A percentile compares a stretch with the other conserved stretches of the same genome.
Evolutionary conservation across 2,888 invertebrate species (phyloP).

Genomic region (Blomia tropicalis): DNA sequence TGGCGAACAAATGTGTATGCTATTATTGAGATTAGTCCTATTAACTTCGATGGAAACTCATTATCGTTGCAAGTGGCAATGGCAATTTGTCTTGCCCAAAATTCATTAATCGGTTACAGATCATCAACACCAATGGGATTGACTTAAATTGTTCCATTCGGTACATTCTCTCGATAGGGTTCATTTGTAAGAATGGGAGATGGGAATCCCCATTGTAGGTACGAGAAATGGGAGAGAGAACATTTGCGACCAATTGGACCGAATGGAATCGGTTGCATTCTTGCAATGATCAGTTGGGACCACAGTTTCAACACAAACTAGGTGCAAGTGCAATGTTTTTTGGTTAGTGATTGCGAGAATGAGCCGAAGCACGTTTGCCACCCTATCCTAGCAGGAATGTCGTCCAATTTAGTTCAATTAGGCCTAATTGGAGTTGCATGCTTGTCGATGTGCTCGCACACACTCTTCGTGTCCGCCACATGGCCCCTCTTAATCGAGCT

Average conservation of each 20-base stretch:
- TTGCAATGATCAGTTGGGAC: too few species aligned
- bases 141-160: neutral
- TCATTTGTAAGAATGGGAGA: too few species aligned
- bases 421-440: constrained; percentile 8
- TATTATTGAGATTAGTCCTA: neutral
- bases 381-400: neutral
- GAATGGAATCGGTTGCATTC: too few species aligned
- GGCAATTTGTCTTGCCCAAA: neutral
- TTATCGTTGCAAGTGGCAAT: neutral
- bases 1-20: too few species aligned
- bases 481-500: neutral
- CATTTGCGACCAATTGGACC: too few species aligned
- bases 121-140: neutral
- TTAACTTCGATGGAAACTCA: neutral
- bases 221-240: too few species aligned
- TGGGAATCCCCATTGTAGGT: too few species aligned
- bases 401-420: constrained; percentile 17
- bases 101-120: constrained; percentile 11
- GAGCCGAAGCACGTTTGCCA: neutral
- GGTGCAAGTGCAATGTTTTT: too few species aligned
- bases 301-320: too few species aligned
- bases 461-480: too few species aligned
- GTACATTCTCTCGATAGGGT: too few species aligned
- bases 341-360: too few species aligned
- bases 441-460: neutral